These are phyloP conservation scores for Euleptes europaea DNA, from an alignment of 2,113 vertebrate species.

Conservation along the genomic window DNA sequence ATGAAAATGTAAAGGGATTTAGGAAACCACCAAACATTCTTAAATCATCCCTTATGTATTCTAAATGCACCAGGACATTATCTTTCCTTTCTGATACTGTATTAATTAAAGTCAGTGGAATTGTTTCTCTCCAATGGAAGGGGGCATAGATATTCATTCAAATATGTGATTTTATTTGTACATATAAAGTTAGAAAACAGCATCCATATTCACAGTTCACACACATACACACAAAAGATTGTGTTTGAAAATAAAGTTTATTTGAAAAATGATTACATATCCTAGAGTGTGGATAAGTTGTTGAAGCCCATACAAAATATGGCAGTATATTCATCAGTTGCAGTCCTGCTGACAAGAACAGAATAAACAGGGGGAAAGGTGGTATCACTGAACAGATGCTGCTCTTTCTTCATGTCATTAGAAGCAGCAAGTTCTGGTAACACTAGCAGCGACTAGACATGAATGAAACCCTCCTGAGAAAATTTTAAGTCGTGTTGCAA, in stretches of 20 bases:
- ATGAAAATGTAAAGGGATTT: not conserved
- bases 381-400: not conserved
- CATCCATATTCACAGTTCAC: not conserved
- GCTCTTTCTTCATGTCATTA: not conserved
- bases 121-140: too few relatives aligned
- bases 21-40: not conserved
- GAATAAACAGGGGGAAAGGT: not conserved
- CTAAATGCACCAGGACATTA: not conserved
- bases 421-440: not conserved
- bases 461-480: not conserved
- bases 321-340: not conserved
- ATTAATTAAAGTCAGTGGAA: not conserved
- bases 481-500: not conserved
- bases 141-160: not conserved
- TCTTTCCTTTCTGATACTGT: not conserved
- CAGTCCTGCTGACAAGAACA: not conserved
- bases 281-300: not conserved
- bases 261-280: not conserved
- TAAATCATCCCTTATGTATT: not conserved
- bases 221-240: not conserved
- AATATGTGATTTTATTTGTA: not conserved
- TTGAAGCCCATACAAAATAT: not conserved
- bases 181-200: not conserved
- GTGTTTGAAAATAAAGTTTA: not conserved
- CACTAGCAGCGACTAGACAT: too few relatives aligned